Conservation (phyloP, 2,113 vertebrate genomes). For the Trichomycterus rosablanca region DNA sequence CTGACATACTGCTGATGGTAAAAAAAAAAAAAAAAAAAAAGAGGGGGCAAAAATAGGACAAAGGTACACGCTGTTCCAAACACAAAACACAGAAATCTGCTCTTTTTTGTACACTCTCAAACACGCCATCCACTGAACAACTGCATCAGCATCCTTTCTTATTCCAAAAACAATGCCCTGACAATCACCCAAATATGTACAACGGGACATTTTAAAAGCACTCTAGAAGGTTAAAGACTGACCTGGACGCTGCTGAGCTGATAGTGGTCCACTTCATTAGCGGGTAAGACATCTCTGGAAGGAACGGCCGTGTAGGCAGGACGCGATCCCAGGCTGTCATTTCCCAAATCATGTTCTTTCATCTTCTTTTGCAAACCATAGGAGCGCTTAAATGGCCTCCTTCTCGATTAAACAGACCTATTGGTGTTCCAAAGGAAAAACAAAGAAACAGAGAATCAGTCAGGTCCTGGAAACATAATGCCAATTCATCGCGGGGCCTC, state of each 20-base stretch:
- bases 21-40: conserved; percentile 5
- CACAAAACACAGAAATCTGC: conserved; percentile 46
- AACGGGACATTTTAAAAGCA: neutral
- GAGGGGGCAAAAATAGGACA: neutral
- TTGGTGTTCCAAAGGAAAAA: neutral
- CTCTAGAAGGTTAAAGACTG: too few relatives aligned
- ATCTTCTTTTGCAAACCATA: conserved; percentile 72
- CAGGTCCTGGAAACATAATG: too few relatives aligned
- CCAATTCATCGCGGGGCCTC: too few relatives aligned
- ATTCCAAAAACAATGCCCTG: neutral
- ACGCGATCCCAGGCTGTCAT: conserved; percentile 77
- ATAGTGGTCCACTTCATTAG: conserved; percentile 63
- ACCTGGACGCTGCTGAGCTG: conserved; percentile 66
- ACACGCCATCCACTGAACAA: conserved; percentile 1
- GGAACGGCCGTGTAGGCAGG: conserved; percentile 73
- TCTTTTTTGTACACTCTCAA: neutral
- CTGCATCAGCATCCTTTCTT: conserved; percentile 10
- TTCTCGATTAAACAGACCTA: neutral
- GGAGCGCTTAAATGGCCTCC: conserved; percentile 42
- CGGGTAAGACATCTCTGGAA: conserved; percentile 55
- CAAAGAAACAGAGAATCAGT: too few relatives aligned
- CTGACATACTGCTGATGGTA: conserved; percentile 43
- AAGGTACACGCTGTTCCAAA: conserved; percentile 1
- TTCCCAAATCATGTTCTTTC: conserved; percentile 87
- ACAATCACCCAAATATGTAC: neutral